phyloP scores from a whole-genome alignment of 1,140 invertebrate species.

The Manduca sexta region DNA sequence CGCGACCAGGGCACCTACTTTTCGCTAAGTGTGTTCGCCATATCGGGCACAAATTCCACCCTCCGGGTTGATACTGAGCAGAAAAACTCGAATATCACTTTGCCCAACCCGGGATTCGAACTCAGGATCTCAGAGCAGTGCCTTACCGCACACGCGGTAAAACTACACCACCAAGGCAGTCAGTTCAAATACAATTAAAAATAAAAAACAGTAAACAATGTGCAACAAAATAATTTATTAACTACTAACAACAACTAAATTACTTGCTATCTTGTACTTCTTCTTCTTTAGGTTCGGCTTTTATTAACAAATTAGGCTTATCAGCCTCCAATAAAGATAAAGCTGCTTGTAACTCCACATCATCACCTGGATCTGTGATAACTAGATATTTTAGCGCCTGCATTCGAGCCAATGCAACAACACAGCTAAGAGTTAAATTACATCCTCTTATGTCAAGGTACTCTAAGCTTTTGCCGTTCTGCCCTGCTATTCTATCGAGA shows the following conservation, averaged over 20 bases:
- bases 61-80: no score
- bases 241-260: not conserved
- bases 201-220: constrained; percentile 1
- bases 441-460: constrained; percentile 60
- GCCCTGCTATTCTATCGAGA: constrained; percentile 54
- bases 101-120: no score
- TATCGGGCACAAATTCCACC: no score
- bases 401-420: constrained; percentile 57
- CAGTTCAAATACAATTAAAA: not conserved
- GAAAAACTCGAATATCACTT: no score
- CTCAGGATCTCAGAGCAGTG: no score
- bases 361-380: constrained; percentile 51
- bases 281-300: constrained; percentile 17
- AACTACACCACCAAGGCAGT: not conserved
- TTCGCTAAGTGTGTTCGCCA: no score
- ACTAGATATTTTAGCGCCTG: constrained; percentile 43
- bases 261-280: constrained; percentile 7
- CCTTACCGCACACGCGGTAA: no score
- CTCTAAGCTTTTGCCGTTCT: constrained; percentile 50
- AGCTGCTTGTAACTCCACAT: constrained; percentile 49
- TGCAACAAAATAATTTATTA: not conserved
- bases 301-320: constrained; percentile 53
- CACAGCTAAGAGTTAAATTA: constrained; percentile 43
- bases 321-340: constrained; percentile 56
- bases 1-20: no score